Base-by-base conservation (phyloP, 2,888 invertebrate species). In the Hofmannophila pseudospretella region DNA sequence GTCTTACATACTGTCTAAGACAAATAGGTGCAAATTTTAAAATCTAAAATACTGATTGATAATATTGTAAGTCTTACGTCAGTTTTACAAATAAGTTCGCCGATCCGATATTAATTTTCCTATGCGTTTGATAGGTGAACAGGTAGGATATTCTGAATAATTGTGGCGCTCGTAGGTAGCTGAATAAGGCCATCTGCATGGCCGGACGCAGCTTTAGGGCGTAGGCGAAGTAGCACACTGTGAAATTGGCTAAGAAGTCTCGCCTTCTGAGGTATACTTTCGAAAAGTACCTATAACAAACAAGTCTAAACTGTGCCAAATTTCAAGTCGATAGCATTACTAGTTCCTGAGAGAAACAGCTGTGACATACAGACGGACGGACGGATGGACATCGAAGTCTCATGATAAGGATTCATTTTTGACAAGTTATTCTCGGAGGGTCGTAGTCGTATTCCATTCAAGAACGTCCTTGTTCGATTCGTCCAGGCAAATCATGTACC, bases 1-100 rank as follows among this genome's bases (percentile, higher is more conserved):
- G n/a, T n/a, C n/a, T n/a, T n/a, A n/a, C n/a, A n/a, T n/a, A n/a
- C n/a, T n/a, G n/a, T n/a, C n/a, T n/a, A n/a, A n/a, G n/a, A n/a
- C n/a, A n/a, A n/a, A n/a, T n/a, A n/a, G n/a, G n/a, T n/a, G n/a
- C n/a, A n/a, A n/a, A n/a, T n/a, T n/a, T n/a, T n/a, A n/a, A n/a
- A n/a, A n/a, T n/a, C n/a, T n/a, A n/a, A n/a, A n/a, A n/a, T n/a
- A n/a, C n/a, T n/a, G n/a, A n/a, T n/a, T n/a, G n/a, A n/a, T n/a
- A n/a, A n/a, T 16, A 16, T 16, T 16, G 3, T 5, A 16, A 16
- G 16, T 29, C 77, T 76, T 50, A 88, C 88, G 73, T 67, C 16
- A 88, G 53, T 53, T 88, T 88, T 23, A 88, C 61, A 25, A 81
- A 60, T 34, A 88, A 57, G 54, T 78, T 85, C 0, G 84, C 71